Conservation (phyloP, 1,140 invertebrate genomes). For the Aphis craccivora region DNA sequence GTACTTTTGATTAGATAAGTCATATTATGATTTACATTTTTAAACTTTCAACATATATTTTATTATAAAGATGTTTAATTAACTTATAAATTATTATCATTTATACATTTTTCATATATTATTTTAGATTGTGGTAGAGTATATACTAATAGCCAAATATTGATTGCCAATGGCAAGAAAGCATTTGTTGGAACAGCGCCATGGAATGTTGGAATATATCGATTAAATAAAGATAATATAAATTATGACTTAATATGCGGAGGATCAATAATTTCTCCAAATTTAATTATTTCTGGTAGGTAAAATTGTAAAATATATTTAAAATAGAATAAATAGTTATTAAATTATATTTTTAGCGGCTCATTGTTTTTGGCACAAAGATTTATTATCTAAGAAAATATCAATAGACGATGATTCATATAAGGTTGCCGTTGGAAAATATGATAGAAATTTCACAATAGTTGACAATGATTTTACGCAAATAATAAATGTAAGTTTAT, state of each 20-base stretch:
- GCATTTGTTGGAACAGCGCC: too few relatives aligned
- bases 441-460: not conserved
- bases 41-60: too few relatives aligned
- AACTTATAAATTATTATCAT: not conserved
- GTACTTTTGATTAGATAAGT: too few relatives aligned
- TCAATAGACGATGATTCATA: not conserved
- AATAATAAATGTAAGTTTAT: not conserved
- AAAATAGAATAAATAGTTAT: not conserved
- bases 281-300: slow-evolving; percentile 43
- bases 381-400: not conserved
- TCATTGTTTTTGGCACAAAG: not conserved
- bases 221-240: too few relatives aligned
- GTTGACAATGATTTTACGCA: not conserved
- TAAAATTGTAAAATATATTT: not conserved
- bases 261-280: not conserved
- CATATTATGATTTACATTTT: too few relatives aligned
- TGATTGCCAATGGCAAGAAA: too few relatives aligned
- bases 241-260: slow-evolving; percentile 7
- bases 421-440: slow-evolving; percentile 6
- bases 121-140: too few relatives aligned
- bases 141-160: too few relatives aligned
- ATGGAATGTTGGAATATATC: too few relatives aligned
- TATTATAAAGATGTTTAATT: too few relatives aligned
- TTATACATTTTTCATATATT: too few relatives aligned
- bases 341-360: not conserved